Evolutionary conservation across 53 echinoderm and acorn worm genomes (phyloP), one percentile per base, ranked within the genome.

Genomic region (Luidia sarsii): DNA sequence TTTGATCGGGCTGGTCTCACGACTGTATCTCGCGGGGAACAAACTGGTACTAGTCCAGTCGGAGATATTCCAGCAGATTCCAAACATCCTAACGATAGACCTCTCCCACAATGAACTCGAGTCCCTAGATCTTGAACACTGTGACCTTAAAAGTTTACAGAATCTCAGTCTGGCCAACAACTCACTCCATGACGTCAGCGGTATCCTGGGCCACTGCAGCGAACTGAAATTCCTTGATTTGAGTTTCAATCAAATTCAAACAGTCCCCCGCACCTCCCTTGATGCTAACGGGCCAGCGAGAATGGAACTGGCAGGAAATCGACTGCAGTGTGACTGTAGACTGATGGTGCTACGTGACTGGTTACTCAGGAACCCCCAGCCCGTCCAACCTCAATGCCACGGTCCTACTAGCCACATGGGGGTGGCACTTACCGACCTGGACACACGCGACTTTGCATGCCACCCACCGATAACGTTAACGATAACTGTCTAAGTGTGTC

Each of bases 251-350:
- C 38, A 16, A 7, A 73, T 73, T 18, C 23, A 73, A 73, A 39
- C 56, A 18, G 73, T 73, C 15, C 39, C 41, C 16, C 55, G 55
- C 15, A 56, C 24, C 11, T 54, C 73, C 25, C 39, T 73, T 35
- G n/a, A 36, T 24, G 57, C 14, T 6, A 3, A 34, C 54, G 24
- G 56, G 27, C 14, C 38, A 55, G 28, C 15, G 16, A 89, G 85
- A 64, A 48, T 95, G 6, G 68, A 80, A 33, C 71, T 95, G 1
- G 82, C 73, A 29, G 90, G 90, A 22, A 95, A 95, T 33, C 88
- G 73, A 11, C 82, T 95, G 7, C 91, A 95, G 20, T 95, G 95
- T 77, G 95, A 95, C 39, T 95, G 95, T 43, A 75, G 95, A 15
- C 43, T 89, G 38, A 16, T 20, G 23, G 57, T 67, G 23, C 50